Percentiles rank a stretch among this genome's conserved stretches.
Conservation (phyloP, 2,888 invertebrate species). For the Erebia aethiops region DNA sequence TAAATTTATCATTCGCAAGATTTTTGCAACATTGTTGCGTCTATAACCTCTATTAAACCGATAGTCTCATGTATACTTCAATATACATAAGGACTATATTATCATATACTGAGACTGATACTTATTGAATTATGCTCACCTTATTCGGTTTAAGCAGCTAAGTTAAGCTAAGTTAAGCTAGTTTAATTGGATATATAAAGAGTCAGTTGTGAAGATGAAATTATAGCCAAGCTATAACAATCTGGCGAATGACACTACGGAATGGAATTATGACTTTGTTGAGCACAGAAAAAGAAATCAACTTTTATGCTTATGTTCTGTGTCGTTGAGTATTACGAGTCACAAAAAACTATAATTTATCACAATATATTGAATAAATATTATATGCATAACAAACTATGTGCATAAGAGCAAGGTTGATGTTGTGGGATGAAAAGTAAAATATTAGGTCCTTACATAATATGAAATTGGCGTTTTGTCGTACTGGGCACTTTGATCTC, state of each 20-base stretch:
- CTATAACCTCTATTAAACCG: slow-evolving; percentile 22
- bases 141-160: slow-evolving; percentile 11
- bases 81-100: slow-evolving; percentile 2
- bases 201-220: neutral
- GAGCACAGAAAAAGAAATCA: too few relatives aligned
- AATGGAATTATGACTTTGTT: too few relatives aligned
- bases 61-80: neutral
- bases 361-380: neutral
- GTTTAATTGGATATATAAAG: slow-evolving; percentile 17
- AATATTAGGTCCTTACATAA: too few relatives aligned
- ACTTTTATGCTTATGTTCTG: too few relatives aligned
- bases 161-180: too few relatives aligned
- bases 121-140: slow-evolving; percentile 3
- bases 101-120: slow-evolving; percentile 3
- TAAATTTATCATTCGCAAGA: slow-evolving; percentile 30
- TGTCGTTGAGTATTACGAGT: neutral
- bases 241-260: neutral
- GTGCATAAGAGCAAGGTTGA: too few relatives aligned
- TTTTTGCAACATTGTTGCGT: slow-evolving; percentile 36
- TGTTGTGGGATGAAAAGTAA: too few relatives aligned
- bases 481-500: too few relatives aligned
- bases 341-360: neutral
- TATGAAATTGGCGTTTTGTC: too few relatives aligned
- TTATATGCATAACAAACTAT: too few relatives aligned
- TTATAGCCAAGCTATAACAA: neutral